Base-by-base conservation (phyloP, 2,113 vertebrate species). In the Martes martes region DNA sequence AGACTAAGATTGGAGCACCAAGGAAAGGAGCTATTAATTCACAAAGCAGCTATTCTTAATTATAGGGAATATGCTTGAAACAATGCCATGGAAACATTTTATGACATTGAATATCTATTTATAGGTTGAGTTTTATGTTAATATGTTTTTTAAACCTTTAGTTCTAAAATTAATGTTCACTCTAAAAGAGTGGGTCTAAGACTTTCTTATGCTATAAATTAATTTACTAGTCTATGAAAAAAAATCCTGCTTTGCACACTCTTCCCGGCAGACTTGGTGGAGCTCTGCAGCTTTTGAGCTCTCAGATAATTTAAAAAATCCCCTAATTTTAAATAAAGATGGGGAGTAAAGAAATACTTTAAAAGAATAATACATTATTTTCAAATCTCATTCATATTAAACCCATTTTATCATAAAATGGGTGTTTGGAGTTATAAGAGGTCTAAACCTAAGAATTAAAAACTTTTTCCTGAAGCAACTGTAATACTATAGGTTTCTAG, bases 61-160 rank as follows among this genome's bases (percentile, higher is more conserved):
- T 74, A 61, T 36, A 86, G 52, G 4, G 7, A 71, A n/a, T 61
- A 8, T 52, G 13, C 10, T 67, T 90, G 83, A 94, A 91, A 81
- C 47, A 28, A 31, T 47, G 73, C 59, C 52, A 26, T 79, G 28
- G 78, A 94, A 86, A 97, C 4, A 92, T 92, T 93, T 92, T 90
- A 78, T 93, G 33, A 89, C 11, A 85, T 9, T 18, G 55, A 63
- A 85, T 15, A 69, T 9, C 26, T 81, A 81, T 5, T 71, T 93
- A 88, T 33, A 89, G 36, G 39, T 96, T 92, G 67, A 85, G 39
- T 95, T 96, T 92, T 91, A 65, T 89, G 92, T 91, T 57, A n/a
- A 11, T 84, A 59, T 24, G 80, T 39, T 65, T 84, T 93, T 95
- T 26, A 87, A 88, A 61, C n/a, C 33, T 93, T 93, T 55, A 95